These are phyloP conservation scores for Diarsia dahlii DNA, from an alignment of 2,888 invertebrate species.

Conservation along the genomic window DNA sequence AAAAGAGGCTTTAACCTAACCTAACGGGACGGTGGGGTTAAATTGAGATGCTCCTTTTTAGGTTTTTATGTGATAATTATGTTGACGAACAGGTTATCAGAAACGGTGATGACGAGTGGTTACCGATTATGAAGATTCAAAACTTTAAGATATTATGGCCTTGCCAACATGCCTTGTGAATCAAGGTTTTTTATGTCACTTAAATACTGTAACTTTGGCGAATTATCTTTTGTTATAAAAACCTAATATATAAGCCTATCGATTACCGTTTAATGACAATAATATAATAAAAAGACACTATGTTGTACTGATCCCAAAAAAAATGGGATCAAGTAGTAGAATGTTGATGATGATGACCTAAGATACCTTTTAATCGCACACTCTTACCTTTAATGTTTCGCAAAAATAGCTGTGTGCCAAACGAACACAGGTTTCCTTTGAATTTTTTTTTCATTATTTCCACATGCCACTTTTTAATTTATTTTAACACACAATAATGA, in stretches of 20 bases:
- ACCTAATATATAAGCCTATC: neutral
- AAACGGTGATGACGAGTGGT: neutral
- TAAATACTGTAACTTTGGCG: neutral
- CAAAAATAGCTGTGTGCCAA: neutral
- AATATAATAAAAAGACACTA: neutral
- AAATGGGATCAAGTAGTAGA: neutral
- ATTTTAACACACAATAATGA: constrained; percentile 47
- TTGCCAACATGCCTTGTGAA: neutral
- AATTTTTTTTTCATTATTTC: constrained; percentile 27
- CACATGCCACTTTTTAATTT: constrained; percentile 42
- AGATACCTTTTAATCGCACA: neutral
- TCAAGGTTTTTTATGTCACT: neutral
- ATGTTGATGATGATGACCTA: neutral
- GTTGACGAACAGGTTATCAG: neutral
- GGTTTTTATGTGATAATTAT: neutral
- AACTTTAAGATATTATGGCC: neutral
- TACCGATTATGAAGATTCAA: neutral
- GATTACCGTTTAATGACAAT: neutral
- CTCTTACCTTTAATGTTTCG: neutral
- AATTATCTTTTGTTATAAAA: neutral
- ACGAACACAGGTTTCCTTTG: constrained; percentile 13
- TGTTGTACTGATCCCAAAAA: neutral
- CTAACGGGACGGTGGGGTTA: constrained; percentile 26
- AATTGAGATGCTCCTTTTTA: constrained; percentile 15
- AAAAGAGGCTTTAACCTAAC: constrained; percentile 26